These are phyloP conservation scores for Mirounga angustirostris DNA, from an alignment of 2,113 vertebrate species.

Conservation along the genomic window DNA sequence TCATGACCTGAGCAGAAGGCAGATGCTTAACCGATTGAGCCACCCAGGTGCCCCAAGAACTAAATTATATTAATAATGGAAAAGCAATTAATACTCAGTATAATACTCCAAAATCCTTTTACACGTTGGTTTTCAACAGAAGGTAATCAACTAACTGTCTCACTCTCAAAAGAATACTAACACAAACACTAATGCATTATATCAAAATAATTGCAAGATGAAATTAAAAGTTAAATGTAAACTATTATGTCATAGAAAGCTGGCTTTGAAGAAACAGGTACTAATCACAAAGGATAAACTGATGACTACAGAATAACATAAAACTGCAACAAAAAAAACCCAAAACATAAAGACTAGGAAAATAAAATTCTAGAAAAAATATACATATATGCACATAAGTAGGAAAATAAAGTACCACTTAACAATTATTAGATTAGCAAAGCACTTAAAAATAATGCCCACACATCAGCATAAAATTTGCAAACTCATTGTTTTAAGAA, in stretches of 20 bases:
- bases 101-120: background rate
- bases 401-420: slow-evolving; percentile 2
- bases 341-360: background rate
- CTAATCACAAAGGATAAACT: background rate
- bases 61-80: background rate
- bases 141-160: background rate
- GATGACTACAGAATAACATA: background rate
- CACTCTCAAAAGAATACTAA: background rate
- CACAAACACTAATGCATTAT: background rate
- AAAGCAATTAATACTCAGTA: background rate
- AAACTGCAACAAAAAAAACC: background rate
- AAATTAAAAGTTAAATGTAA: slow-evolving; percentile 37
- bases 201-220: background rate
- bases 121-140: background rate
- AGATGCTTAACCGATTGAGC: too few species aligned
- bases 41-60: too few species aligned
- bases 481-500: background rate
- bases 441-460: slow-evolving; percentile 42
- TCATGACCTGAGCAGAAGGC: too few species aligned
- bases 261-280: background rate
- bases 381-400: background rate
- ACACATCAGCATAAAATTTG: background rate
- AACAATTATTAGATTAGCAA: background rate
- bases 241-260: background rate
- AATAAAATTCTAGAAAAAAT: background rate